These are phyloP conservation scores for Sympetrum striolatum DNA, from an alignment of 2,888 invertebrate species.

Conservation along the genomic window DNA sequence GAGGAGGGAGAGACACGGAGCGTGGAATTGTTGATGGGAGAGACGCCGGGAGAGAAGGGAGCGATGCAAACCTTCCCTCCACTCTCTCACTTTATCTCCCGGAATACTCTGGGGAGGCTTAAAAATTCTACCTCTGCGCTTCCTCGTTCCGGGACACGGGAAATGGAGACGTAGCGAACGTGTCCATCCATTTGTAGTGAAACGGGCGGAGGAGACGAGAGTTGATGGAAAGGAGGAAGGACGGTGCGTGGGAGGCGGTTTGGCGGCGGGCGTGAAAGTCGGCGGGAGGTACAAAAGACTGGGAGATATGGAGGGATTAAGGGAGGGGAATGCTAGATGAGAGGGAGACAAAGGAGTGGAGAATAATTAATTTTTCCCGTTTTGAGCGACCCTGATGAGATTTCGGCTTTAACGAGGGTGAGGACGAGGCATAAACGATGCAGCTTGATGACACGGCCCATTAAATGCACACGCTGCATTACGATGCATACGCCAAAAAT, in stretches of 20 bases:
- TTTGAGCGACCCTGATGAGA: no score
- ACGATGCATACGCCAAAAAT: no score
- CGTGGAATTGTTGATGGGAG: background rate
- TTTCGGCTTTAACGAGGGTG: no score
- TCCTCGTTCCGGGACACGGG: background rate
- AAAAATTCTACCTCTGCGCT: background rate
- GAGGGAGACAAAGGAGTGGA: background rate
- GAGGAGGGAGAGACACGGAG: background rate
- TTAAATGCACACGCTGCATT: no score
- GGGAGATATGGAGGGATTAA: background rate
- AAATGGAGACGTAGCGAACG: background rate
- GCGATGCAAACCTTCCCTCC: background rate
- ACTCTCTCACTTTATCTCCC: background rate
- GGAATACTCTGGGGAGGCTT: background rate
- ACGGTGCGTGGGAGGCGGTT: background rate
- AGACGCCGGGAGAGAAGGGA: background rate
- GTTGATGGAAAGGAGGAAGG: background rate
- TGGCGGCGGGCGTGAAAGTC: background rate
- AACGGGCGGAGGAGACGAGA: background rate
- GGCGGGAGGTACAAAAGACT: background rate
- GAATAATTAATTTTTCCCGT: background rate
- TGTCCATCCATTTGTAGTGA: background rate
- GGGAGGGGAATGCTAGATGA: background rate
- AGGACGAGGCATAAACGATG: no score
- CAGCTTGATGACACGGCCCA: no score